Percentiles rank a stretch among this genome's conserved stretches.
phyloP scores from a whole-genome alignment of 2,113 vertebrate genomes.

The Gobiocypris rarus region DNA sequence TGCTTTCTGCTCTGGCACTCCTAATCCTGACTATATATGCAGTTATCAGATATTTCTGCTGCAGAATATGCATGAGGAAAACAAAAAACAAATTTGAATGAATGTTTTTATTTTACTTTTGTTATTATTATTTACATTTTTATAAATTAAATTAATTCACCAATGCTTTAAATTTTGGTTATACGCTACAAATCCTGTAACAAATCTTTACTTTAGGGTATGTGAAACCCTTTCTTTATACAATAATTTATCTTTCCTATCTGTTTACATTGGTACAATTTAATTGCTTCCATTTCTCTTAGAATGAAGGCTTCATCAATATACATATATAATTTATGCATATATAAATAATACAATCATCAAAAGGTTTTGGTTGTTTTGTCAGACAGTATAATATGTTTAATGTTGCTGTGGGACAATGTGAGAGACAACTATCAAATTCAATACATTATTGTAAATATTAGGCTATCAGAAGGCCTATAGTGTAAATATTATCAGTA shows the following conservation, averaged over 20 bases:
- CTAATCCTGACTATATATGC: conserved; percentile 12
- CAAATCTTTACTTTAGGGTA: neutral
- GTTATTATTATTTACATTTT: neutral
- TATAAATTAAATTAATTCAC: neutral
- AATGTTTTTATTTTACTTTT: neutral
- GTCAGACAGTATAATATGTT: neutral
- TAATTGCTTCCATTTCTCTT: neutral
- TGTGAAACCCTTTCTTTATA: neutral
- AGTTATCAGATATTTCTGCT: conserved; percentile 40
- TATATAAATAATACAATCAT: neutral
- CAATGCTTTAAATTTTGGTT: neutral
- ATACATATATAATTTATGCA: neutral
- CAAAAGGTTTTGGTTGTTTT: neutral
- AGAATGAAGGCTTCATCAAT: neutral
- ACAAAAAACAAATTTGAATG: neutral
- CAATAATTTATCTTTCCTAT: neutral
- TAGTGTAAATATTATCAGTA: too few relatives aligned
- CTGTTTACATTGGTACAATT: neutral
- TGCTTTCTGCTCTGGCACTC: conserved; percentile 21
- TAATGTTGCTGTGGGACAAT: too few relatives aligned
- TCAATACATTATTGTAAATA: too few relatives aligned
- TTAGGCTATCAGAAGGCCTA: too few relatives aligned
- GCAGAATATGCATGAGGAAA: conserved; percentile 8
- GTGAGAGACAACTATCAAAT: too few relatives aligned
- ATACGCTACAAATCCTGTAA: neutral